These are phyloP conservation scores for Perdita meconis DNA, from an alignment of 2,888 invertebrate species.

Conservation along the genomic window DNA sequence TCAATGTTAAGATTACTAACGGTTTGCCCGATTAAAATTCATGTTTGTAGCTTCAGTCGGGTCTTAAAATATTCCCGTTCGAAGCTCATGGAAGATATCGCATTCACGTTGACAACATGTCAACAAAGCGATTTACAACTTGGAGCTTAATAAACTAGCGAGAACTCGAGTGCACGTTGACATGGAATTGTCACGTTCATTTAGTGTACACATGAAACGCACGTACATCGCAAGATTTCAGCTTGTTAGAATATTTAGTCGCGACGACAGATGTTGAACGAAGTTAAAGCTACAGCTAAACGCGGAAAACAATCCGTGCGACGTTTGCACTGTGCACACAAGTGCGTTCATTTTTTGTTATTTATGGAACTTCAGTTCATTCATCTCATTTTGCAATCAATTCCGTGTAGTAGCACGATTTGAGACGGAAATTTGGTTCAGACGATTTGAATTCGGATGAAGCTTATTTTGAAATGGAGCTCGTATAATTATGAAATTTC, in stretches of 20 bases:
- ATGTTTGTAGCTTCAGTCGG: neutral
- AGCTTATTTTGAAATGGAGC: too few relatives aligned
- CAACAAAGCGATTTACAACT: neutral
- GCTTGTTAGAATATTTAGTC: constrained; percentile 34
- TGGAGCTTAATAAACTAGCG: constrained; percentile 7
- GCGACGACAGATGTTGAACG: constrained; percentile 9
- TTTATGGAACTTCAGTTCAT: too few relatives aligned
- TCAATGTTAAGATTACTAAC: neutral
- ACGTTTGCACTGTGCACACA: neutral
- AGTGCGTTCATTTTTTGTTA: neutral
- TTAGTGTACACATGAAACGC: constrained; percentile 20
- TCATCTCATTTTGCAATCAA: too few relatives aligned
- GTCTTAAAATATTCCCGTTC: neutral
- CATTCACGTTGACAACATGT: neutral
- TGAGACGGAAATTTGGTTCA: too few relatives aligned
- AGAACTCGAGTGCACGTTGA: constrained; percentile 19
- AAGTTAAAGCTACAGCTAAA: neutral
- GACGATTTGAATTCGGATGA: too few relatives aligned
- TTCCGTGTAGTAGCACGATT: too few relatives aligned
- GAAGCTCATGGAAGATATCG: neutral
- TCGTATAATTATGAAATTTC: too few relatives aligned
- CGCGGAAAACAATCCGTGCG: neutral
- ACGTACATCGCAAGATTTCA: constrained; percentile 20
- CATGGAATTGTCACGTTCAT: constrained; percentile 22
- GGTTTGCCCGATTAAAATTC: neutral